These are phyloP conservation scores for Hycleus cichorii DNA, from an alignment of 1,140 invertebrate species.

Conservation along the genomic window DNA sequence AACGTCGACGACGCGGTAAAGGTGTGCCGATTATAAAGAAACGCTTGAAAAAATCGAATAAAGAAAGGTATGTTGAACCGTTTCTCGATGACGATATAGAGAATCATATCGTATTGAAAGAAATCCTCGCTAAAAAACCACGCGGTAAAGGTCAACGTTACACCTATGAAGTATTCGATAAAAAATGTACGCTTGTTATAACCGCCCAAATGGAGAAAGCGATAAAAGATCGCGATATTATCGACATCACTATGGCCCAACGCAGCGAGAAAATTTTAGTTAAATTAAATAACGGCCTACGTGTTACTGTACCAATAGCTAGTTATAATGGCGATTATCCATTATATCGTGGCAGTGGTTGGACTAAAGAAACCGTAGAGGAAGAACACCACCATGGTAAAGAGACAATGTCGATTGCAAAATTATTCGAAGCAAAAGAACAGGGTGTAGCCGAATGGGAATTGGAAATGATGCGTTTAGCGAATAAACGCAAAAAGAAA, in stretches of 20 bases:
- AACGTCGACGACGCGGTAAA: slow-evolving; percentile 45
- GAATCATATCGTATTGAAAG: slow-evolving; percentile 50
- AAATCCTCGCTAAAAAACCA: slow-evolving; percentile 46
- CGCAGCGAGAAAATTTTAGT: slow-evolving; percentile 64
- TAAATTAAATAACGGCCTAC: slow-evolving; percentile 59
- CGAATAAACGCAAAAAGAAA: slow-evolving; percentile 38
- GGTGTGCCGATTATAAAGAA: slow-evolving; percentile 50
- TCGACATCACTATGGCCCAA: slow-evolving; percentile 66
- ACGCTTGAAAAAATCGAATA: slow-evolving; percentile 52
- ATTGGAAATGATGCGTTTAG: slow-evolving; percentile 37
- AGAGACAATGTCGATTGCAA: slow-evolving; percentile 54
- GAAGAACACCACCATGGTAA: slow-evolving; percentile 49
- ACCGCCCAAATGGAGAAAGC: slow-evolving; percentile 65
- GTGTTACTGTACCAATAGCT: slow-evolving; percentile 60
- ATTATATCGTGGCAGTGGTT: slow-evolving; percentile 53
- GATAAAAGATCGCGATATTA: slow-evolving; percentile 65
- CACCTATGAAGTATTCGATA: slow-evolving; percentile 59
- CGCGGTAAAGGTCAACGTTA: slow-evolving; percentile 33
- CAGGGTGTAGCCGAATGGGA: slow-evolving; percentile 53
- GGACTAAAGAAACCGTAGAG: slow-evolving; percentile 53
- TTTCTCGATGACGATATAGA: slow-evolving; percentile 60
- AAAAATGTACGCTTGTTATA: slow-evolving; percentile 64
- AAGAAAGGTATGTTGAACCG: slow-evolving; percentile 55
- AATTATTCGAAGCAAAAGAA: slow-evolving; percentile 71
- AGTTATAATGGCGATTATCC: slow-evolving; percentile 53